Base-by-base conservation (phyloP, 1,140 invertebrate species). In the Rhyacophila brunnea region DNA sequence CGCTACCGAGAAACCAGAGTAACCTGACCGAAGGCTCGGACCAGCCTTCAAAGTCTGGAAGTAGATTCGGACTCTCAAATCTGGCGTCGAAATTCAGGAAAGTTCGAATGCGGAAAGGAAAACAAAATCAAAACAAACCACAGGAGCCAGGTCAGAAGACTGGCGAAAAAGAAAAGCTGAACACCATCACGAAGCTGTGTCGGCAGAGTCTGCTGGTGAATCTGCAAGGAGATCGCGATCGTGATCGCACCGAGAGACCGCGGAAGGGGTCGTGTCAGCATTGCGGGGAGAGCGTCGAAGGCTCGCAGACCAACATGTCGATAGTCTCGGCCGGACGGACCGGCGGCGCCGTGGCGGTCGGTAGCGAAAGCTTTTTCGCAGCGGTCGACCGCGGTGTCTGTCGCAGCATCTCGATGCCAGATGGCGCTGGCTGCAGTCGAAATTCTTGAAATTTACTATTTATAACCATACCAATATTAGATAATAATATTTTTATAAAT, bases 161-260 rank as follows among this genome's bases (percentile, higher is more conserved):
- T 2, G 34, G 14, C 62, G 68, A 65, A 68, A 73, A 40, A 63
- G 62, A 38, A 67, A 64, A 9, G 73, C 70, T 83, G 65, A 80
- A 81, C 38, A 81, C 85, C 0, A 81, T 88, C 0, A 80, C 85
- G 1, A 79, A 78, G 14, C 70, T 88, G 0, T 88, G 87, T 59
- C 68, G 86, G 17, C 86, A 88, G 62, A 88, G 85, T 70, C 70
- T 88, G 1, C 68, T 87, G 1, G 85, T 88, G 6, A 79, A 83
- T 62, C 73, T 84, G 18, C 67, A 71, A 28, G 50, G 50, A 11
- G 58, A 53, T 17, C 51, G 32, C 51, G 64, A 35, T 35, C 44
- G 18, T 5, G 36, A 50, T 43, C 5, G 17, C 17, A 5, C 38
- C 4, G 15, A 40, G 11, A 5, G 38, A 3, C 5, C 38, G 38